Base-by-base conservation (phyloP, 2,113 vertebrate species). In the Martes martes region DNA sequence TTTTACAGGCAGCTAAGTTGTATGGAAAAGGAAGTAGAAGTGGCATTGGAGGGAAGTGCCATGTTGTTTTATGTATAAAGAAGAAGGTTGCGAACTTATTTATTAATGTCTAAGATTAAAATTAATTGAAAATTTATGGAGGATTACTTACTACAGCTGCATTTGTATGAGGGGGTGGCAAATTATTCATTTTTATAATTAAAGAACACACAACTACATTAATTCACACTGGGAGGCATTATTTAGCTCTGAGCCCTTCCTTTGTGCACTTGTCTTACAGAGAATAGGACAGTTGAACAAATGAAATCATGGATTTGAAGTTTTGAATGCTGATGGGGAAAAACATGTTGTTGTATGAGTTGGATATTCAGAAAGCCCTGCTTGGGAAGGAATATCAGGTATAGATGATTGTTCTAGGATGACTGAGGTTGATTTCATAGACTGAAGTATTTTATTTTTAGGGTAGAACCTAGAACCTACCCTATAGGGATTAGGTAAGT, bases 111-210 rank as follows among this genome's bases (percentile, higher is more conserved):
- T 90, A 52, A 95, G 59, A 65, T 94, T 94, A 92, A 83, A 86
- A 71, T 42, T 45, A 65, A 71, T 78, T 57, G 79, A 82, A 82
- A 71, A 73, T 39, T 2, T 76, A 39, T 31, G 28, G 87, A 74
- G 24, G 61, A 79, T 89, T 90, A 36, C 67, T 94, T 78, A 31
- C 42, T 71, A 2, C n/a, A 33, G 57, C 89, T 84, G n/a, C 55
- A 9, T 84, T 76, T 67, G 19, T 74, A 18, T 79, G 65, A 15
- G n/a, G 61, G 33, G 1, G 16, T 18, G 31, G 78, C 45, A 59
- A 33, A 86, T 79, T 36, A 78, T 81, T 83, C 63, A 26, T 83
- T 76, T 83, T 63, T 95, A 67, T 96, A 90, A 89, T 80, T 94
- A 83, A 89, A 94, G 36, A 76, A 7, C 67, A 69, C 21, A 33